Evolutionary conservation across 2,888 invertebrate species (phyloP).

Genomic region (Gnatocerus cornutus): DNA sequence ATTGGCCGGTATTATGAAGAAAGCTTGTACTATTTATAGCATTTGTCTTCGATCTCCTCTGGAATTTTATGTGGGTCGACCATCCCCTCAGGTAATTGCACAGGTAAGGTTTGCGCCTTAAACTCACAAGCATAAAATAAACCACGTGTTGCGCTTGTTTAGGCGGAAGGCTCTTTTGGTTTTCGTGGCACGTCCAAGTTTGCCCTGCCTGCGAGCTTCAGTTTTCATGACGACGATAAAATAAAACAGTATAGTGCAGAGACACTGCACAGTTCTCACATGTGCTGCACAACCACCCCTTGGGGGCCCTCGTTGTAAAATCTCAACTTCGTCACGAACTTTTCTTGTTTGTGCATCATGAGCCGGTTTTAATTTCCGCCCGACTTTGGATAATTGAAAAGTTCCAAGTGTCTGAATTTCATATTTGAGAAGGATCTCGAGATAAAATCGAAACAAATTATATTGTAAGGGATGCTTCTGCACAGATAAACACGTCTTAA

Average conservation of each 20-base stretch:
- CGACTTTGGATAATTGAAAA: constrained; percentile 39
- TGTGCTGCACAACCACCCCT: constrained; percentile 31
- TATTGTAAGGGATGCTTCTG: constrained; percentile 28
- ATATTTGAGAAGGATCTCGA: constrained; percentile 26
- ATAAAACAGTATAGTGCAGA: constrained; percentile 53
- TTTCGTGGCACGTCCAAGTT: constrained; percentile 59
- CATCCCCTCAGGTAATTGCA: constrained; percentile 43
- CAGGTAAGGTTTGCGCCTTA: constrained; percentile 46
- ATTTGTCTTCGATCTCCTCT: constrained; percentile 22
- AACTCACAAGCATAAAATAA: constrained; percentile 48
- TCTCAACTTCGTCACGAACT: constrained; percentile 16
- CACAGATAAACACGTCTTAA: constrained; percentile 42
- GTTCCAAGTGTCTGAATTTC: constrained; percentile 23
- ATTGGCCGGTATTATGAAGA: constrained; percentile 22
- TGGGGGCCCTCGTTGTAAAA: constrained; percentile 3
- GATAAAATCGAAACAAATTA: constrained; percentile 42
- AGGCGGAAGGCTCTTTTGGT: constrained; percentile 51
- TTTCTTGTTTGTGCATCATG: constrained; percentile 23
- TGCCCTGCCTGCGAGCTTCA: constrained; percentile 56
- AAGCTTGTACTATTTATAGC: constrained; percentile 11
- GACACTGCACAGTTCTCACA: constrained; percentile 40
- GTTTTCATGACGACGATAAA: constrained; percentile 59
- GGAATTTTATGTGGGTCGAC: constrained; percentile 18
- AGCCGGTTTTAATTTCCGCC: constrained; percentile 27
- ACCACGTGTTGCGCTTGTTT: constrained; percentile 61